Evolutionary conservation across 2,888 invertebrate genomes (phyloP).

Genomic region (Axea sp.): DNA sequence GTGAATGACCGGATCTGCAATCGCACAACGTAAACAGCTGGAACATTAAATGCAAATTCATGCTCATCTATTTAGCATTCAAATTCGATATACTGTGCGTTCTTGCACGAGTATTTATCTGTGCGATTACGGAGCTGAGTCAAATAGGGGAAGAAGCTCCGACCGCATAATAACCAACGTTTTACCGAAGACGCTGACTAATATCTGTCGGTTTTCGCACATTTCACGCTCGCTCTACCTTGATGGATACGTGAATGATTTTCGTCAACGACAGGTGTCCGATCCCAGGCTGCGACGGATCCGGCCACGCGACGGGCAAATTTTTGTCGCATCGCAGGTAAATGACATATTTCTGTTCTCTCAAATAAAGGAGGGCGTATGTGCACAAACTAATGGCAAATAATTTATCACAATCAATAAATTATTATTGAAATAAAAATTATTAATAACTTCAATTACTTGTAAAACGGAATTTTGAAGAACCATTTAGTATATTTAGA

Average conservation of each 20-base stretch:
- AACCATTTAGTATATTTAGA: no score
- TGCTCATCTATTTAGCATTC: conserved; percentile 39
- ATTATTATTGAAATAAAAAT: no score
- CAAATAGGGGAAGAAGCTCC: conserved; percentile 48
- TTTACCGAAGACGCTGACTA: conserved; percentile 77
- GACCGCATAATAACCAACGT: conserved; percentile 69
- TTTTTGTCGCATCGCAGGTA: conserved; percentile 98
- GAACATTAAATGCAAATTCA: conserved; percentile 45
- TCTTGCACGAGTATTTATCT: conserved; percentile 46
- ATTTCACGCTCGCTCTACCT: conserved; percentile 76
- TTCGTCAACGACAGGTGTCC: conserved; percentile 86
- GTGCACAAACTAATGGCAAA: no score
- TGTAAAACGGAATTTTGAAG: no score
- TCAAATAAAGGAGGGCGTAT: no score
- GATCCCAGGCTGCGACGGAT: conserved; percentile 97
- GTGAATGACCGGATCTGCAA: no score
- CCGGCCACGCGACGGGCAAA: conserved; percentile 99
- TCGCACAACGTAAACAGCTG: conserved; percentile 14
- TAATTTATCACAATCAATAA: no score
- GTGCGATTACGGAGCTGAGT: conserved; percentile 40
- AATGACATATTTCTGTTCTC: no score
- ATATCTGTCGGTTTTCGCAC: conserved; percentile 78
- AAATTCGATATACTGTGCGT: conserved; percentile 42
- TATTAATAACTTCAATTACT: no score
- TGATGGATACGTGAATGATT: conserved; percentile 70